Evolutionary conservation across 2,888 invertebrate species (phyloP).

Genomic region (Globia sparganii): DNA sequence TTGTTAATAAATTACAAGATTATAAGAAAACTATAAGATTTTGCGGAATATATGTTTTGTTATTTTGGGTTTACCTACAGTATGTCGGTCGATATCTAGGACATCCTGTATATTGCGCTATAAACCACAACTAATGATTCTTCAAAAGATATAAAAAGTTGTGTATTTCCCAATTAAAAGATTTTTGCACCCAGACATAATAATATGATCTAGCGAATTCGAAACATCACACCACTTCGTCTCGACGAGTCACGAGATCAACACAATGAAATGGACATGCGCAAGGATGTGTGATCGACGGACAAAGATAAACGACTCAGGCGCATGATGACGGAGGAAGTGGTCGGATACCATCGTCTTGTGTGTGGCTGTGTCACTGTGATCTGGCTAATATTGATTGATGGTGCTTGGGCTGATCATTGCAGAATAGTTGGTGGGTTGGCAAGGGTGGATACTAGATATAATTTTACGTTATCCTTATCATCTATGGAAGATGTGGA

Average conservation of each 20-base stretch:
- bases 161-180: neutral
- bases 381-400: slow-evolving; percentile 42
- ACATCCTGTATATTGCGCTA: neutral
- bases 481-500: too few relatives aligned
- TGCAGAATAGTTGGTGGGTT: slow-evolving; percentile 10
- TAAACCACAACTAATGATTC: neutral
- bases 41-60: too few relatives aligned
- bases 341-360: slow-evolving; percentile 36
- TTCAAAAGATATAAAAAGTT: neutral
- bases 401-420: slow-evolving; percentile 15
- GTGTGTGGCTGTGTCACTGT: slow-evolving; percentile 14
- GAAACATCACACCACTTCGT: slow-evolving; percentile 31
- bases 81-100: too few relatives aligned
- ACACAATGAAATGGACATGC: slow-evolving; percentile 52
- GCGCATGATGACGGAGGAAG: slow-evolving; percentile 51
- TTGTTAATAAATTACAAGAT: too few relatives aligned
- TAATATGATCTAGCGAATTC: slow-evolving; percentile 18
- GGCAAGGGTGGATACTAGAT: neutral
- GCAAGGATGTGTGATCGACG: slow-evolving; percentile 58
- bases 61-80: too few relatives aligned
- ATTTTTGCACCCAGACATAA: neutral
- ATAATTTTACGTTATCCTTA: neutral
- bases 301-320: slow-evolving; percentile 54
- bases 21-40: too few relatives aligned
- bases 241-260: slow-evolving; percentile 18